These are phyloP conservation scores for Coracias cyanogaster DNA, from an alignment of 2,797 vertebrate genomes.

Conservation along the genomic window DNA sequence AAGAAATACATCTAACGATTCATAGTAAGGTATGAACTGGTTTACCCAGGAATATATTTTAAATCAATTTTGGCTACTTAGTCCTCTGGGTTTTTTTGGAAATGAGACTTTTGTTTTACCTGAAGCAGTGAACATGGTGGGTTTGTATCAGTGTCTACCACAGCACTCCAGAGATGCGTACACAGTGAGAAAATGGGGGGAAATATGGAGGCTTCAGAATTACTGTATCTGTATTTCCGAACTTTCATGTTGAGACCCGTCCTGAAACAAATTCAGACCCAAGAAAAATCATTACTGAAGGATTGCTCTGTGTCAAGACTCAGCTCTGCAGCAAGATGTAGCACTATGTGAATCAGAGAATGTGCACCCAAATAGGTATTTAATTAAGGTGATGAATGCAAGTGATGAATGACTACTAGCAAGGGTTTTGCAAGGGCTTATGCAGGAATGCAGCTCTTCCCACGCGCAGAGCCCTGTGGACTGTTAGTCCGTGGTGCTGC, in stretches of 20 bases:
- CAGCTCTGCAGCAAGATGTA: neutral
- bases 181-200: neutral
- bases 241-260: neutral
- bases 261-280: neutral
- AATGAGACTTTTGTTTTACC: conserved; percentile 34
- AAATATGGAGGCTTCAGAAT: neutral
- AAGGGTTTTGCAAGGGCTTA: neutral
- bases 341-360: neutral
- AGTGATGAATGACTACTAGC: neutral
- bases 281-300: neutral
- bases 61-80: conserved; percentile 26
- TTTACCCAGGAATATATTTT: conserved; percentile 16
- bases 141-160: neutral
- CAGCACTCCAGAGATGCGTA: neutral
- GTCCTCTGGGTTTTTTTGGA: neutral
- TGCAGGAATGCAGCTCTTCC: neutral
- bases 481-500: neutral
- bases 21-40: neutral
- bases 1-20: conserved; percentile 19
- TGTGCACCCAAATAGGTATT: neutral
- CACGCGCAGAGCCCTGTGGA: neutral
- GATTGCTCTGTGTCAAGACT: neutral
- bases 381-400: conserved; percentile 22
- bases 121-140: neutral
- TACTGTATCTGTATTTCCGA: neutral